A percentile compares a stretch with the other conserved stretches of the same genome.
phyloP scores from a whole-genome alignment of 2,797 vertebrate species.

The Chloroceryle inda region DNA sequence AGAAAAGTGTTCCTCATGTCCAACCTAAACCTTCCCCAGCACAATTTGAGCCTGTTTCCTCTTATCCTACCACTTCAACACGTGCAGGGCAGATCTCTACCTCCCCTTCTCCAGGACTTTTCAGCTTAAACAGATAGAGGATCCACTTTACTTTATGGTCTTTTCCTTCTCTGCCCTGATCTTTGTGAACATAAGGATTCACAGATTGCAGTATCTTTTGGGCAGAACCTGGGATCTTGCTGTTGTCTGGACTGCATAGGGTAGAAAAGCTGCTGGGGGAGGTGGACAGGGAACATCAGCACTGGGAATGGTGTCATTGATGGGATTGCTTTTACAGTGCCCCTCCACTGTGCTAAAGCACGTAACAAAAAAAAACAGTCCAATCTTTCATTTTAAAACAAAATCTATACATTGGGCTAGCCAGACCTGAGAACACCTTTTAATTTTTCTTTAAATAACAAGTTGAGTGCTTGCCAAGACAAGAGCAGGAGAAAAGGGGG shows the following conservation, averaged over 20 bases:
- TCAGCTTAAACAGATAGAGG: background rate
- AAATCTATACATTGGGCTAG: background rate
- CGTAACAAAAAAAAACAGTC: background rate
- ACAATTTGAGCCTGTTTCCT: background rate
- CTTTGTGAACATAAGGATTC: background rate
- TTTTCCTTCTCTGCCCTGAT: background rate
- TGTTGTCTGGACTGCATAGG: background rate
- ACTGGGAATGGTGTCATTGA: background rate
- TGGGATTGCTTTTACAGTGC: background rate
- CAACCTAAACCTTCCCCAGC: background rate
- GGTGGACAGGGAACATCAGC: background rate
- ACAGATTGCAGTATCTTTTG: background rate
- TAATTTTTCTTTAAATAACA: conserved; percentile 18
- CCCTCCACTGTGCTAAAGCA: background rate
- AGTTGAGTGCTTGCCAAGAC: background rate
- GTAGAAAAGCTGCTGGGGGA: background rate
- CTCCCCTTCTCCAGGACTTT: background rate
- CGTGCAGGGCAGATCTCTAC: background rate
- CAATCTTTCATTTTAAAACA: background rate
- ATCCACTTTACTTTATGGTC: background rate
- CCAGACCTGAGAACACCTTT: background rate
- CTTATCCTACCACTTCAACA: background rate
- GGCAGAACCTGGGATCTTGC: background rate
- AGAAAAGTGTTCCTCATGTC: background rate
- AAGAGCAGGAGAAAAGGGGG: background rate